A percentile compares a stretch with the other conserved stretches of the same genome.
Evolutionary conservation across 2,888 invertebrate genomes (phyloP).

Genomic region (Rhagophthalmus giganteus): DNA sequence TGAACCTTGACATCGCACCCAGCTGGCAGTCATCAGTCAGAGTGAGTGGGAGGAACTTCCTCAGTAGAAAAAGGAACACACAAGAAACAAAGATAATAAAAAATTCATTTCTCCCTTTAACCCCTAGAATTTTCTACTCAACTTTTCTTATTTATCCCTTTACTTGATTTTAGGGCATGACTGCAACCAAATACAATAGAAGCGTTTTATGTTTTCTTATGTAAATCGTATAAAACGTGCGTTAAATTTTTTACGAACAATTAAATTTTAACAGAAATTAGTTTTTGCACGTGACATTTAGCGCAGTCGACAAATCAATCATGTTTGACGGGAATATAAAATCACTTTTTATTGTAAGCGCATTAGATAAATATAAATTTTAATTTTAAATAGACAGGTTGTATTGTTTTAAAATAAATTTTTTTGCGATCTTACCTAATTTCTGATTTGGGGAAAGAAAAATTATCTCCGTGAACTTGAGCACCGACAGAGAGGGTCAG

Average conservation of each 20-base stretch:
- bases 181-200: not conserved
- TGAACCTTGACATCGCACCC: slow-evolving; percentile 35
- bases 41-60: slow-evolving; percentile 24
- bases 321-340: too few species aligned
- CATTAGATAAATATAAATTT: too few species aligned
- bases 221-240: too few species aligned
- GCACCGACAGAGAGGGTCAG: slow-evolving; percentile 5
- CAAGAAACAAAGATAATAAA: slow-evolving; percentile 21
- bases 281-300: too few species aligned
- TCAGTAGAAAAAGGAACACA: slow-evolving; percentile 15
- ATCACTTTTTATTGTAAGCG: too few species aligned
- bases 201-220: too few species aligned
- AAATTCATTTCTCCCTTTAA: slow-evolving; percentile 15
- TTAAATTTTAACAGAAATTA: too few species aligned
- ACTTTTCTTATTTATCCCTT: not conserved
- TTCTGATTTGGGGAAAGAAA: slow-evolving; percentile 1
- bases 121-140: not conserved
- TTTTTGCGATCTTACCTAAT: not conserved
- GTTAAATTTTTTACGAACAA: too few species aligned
- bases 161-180: not conserved
- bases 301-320: too few species aligned
- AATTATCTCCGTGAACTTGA: slow-evolving; percentile 4
- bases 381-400: too few species aligned
- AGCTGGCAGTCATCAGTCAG: slow-evolving; percentile 37
- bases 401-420: not conserved